These are phyloP conservation scores for Resseliella maxima DNA, from an alignment of 2,888 invertebrate species.

Conservation along the genomic window DNA sequence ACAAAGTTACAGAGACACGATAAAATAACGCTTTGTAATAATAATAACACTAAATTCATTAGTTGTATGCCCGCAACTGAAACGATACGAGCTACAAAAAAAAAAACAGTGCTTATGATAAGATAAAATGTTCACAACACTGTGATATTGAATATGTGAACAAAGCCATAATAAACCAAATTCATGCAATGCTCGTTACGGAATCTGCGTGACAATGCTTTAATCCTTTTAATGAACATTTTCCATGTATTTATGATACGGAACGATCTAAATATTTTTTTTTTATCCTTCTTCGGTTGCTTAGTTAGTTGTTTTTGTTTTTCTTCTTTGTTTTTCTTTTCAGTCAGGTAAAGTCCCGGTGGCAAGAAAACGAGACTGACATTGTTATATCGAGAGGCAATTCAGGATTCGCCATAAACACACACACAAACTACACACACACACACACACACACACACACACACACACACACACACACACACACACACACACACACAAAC, in stretches of 20 bases:
- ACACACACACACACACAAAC: too few species aligned
- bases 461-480: too few species aligned
- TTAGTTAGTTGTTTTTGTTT: too few species aligned
- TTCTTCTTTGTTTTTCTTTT: too few species aligned
- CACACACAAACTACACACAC: background rate
- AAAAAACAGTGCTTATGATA: background rate
- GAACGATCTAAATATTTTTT: background rate
- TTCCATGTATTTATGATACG: constrained; percentile 3
- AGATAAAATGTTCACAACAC: background rate
- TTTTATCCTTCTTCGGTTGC: too few species aligned
- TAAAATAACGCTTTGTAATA: constrained; percentile 21
- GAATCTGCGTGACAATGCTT: constrained; percentile 10
- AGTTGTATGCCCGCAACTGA: constrained; percentile 3
- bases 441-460: too few species aligned
- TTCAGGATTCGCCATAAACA: background rate
- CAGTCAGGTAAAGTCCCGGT: constrained; percentile 23
- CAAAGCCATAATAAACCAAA: background rate
- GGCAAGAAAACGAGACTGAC: background rate
- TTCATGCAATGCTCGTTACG: background rate
- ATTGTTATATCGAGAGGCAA: background rate
- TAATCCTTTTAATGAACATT: constrained; percentile 37
- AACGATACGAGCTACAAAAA: background rate
- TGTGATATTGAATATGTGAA: background rate
- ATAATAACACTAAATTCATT: constrained; percentile 51
- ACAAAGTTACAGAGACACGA: constrained; percentile 4